Evolutionary conservation across 2,797 vertebrate species (phyloP).

Genomic region (Betta splendens): DNA sequence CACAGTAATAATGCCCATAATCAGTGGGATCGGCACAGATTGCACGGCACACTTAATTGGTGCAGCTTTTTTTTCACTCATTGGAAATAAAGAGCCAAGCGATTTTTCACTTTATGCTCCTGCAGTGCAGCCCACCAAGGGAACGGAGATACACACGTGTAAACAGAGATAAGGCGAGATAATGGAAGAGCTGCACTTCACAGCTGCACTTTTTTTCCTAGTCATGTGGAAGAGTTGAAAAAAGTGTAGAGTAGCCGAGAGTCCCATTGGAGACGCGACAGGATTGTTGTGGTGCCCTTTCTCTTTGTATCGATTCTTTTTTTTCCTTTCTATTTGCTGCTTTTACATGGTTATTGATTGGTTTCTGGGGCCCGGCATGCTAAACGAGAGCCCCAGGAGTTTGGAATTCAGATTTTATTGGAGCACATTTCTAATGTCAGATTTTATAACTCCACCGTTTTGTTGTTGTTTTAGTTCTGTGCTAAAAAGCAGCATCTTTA

Average conservation of each 20-base stretch:
- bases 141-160: conserved; percentile 66
- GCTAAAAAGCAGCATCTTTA: conserved; percentile 3
- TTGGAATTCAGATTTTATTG: conserved; percentile 17
- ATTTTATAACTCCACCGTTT: neutral
- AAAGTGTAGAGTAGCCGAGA: neutral
- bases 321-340: neutral
- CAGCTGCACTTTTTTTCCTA: conserved; percentile 33
- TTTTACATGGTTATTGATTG: conserved; percentile 32
- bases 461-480: neutral
- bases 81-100: conserved; percentile 43
- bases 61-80: conserved; percentile 30
- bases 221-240: conserved; percentile 13
- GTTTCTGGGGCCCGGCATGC: conserved; percentile 7
- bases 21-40: conserved; percentile 43
- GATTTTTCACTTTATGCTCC: conserved; percentile 44
- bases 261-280: conserved; percentile 12
- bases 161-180: conserved; percentile 61
- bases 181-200: conserved; percentile 56
- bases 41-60: conserved; percentile 37
- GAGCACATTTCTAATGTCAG: neutral
- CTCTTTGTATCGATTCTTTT: conserved; percentile 18
- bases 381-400: conserved; percentile 26
- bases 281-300: conserved; percentile 15
- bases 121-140: conserved; percentile 31
- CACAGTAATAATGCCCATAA: conserved; percentile 27